Base-by-base conservation (phyloP, 2,888 invertebrate species). In the Scelioninae gen. 2 region DNA sequence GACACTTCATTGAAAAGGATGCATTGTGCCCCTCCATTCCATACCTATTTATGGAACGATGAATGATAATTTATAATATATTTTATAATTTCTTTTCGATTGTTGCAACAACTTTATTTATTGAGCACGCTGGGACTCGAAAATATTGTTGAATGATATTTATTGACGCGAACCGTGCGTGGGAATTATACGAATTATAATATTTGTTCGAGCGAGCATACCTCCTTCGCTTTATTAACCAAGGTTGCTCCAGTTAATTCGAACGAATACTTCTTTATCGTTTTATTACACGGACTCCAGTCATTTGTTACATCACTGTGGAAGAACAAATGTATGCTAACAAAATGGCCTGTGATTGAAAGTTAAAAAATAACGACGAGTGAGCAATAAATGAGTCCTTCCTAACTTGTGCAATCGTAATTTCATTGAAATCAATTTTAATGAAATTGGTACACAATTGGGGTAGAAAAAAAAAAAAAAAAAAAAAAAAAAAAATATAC, bases 201-300 rank as follows among this genome's bases (percentile, higher is more conserved):
- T 69, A 60, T 46, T 50, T 19, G 37, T 43, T 18, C 6, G 19
- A 52, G 5, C 33, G 13, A 2, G 37, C 19, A 45, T 37, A 45
- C 25, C 33, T 31, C 33, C 28, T 41, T 37, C 18, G 6, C n/a
- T 35, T 65, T 48, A 48, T 15, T 52, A 53, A 25, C 18, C 61
- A 69, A 69, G 61, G 60, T 22, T 69, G 61, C 45, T 69, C 69
- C 33, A 48, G 69, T 61, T 69, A 53, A 53, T 61, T 46, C 61
- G 11, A 46, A 4, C 18, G 18, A 52, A 53, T 22, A 53, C 60
- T 68, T 60, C 68, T 68, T 68, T 68, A 60, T 60, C 53, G 46
- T 16, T 64, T 22, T 39, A 65, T 65, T 58, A 41, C 67, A 58
- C 16, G 50, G 33, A 15, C 48, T 43, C 4, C 9, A 22, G 28